Evolutionary conservation across 2,888 invertebrate genomes (phyloP).

Genomic region (Agrotis exclamationis): DNA sequence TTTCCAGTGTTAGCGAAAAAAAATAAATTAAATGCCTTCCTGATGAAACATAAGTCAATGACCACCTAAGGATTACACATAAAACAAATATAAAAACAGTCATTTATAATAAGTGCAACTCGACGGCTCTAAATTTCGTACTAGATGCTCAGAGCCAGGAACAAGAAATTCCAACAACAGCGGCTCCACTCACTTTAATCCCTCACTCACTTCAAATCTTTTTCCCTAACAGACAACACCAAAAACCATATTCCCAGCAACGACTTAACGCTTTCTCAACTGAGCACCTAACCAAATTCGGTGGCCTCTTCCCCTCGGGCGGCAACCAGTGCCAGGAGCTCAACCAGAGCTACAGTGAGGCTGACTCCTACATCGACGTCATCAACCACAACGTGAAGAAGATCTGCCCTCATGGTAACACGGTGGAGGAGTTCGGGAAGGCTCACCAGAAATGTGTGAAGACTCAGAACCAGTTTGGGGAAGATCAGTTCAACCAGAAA

Average conservation of each 20-base stretch:
- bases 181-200: constrained; percentile 62
- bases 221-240: constrained; percentile 87
- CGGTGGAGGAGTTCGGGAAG: constrained; percentile 88
- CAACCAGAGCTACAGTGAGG: constrained; percentile 88
- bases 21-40: too few species aligned
- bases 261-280: constrained; percentile 90
- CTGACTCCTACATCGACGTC: constrained; percentile 88
- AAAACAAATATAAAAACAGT: too few species aligned
- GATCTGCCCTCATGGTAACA: constrained; percentile 86
- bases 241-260: constrained; percentile 90
- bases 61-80: too few species aligned
- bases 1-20: background rate
- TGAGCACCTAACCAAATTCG: constrained; percentile 89
- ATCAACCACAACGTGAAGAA: constrained; percentile 85
- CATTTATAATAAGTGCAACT: background rate
- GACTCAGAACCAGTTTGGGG: constrained; percentile 82
- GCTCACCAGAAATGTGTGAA: constrained; percentile 89
- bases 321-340: constrained; percentile 88
- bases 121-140: background rate
- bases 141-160: background rate
- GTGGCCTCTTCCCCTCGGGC: constrained; percentile 88
- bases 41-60: too few species aligned
- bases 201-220: constrained; percentile 82
- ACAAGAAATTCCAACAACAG: constrained; percentile 40
- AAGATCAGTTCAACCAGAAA: constrained; percentile 82